Conservation (phyloP, 1,140 invertebrate genomes). For the Calliphora vicina region DNA sequence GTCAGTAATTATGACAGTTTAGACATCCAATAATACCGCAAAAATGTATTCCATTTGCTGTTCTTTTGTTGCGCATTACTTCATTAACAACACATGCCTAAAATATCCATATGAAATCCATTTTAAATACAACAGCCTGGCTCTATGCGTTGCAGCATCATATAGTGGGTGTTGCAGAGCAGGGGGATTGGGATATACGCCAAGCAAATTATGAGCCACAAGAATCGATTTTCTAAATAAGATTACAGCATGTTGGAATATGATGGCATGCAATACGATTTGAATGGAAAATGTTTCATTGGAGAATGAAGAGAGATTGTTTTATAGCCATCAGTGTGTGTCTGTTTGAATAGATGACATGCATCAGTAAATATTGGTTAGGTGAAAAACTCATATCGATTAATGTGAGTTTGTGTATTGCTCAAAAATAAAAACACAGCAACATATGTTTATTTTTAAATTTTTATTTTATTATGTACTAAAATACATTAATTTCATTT, state of each 20-base stretch:
- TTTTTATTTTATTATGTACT: not conserved
- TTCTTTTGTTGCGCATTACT: not conserved
- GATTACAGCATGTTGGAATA: not conserved
- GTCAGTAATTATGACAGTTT: slow-evolving; percentile 31
- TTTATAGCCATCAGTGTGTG: no score
- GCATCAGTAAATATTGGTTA: not conserved
- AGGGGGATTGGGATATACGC: not conserved
- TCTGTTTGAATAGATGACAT: not conserved
- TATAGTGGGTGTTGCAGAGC: not conserved
- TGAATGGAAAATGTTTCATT: slow-evolving; percentile 4
- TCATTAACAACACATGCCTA: not conserved
- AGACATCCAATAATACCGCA: slow-evolving; percentile 22
- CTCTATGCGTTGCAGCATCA: not conserved
- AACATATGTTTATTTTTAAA: no score
- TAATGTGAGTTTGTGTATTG: no score
- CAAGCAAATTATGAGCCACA: not conserved
- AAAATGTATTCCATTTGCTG: not conserved
- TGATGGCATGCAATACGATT: not conserved
- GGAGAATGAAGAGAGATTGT: not conserved
- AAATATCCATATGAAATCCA: not conserved
- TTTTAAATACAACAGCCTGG: not conserved
- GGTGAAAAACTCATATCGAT: no score
- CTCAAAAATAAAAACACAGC: no score
- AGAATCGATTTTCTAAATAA: slow-evolving; percentile 29
- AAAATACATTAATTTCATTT: no score